Percentiles rank a stretch among this genome's conserved stretches.
Evolutionary conservation across 1,140 invertebrate genomes (phyloP).

Genomic region (Ladona fulva): DNA sequence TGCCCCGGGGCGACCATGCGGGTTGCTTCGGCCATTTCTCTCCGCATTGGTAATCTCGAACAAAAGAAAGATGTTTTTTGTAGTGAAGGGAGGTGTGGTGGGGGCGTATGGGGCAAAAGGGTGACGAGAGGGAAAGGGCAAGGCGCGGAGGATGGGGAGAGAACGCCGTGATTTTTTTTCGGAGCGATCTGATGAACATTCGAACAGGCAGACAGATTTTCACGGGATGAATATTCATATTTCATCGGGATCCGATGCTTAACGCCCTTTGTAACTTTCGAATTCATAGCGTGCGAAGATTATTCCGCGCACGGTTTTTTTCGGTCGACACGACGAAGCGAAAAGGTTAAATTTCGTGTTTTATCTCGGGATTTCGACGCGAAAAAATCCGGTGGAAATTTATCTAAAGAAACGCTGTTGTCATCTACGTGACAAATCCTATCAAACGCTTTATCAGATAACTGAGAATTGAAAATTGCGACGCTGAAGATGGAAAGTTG

Average conservation of each 20-base stretch:
- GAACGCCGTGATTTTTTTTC: not conserved
- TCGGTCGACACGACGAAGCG: no score
- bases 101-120: not conserved
- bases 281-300: no score
- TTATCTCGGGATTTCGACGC: no score
- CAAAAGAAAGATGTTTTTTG: constrained; percentile 3
- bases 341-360: no score
- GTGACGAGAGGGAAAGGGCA: not conserved
- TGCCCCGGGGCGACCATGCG: not conserved
- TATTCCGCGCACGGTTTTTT: no score
- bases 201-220: not conserved
- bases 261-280: no score
- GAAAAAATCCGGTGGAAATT: no score
- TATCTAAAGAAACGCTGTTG: no score
- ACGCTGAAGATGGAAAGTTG: no score
- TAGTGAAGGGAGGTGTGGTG: not conserved
- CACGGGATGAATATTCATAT: constrained; percentile 1
- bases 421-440: no score
- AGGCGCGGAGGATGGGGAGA: not conserved
- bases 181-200: not conserved
- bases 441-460: no score
- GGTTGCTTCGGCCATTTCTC: not conserved
- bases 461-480: no score
- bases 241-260: not conserved
- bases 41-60: not conserved